A percentile compares a stretch with the other conserved stretches of the same genome.
Conservation (phyloP, 2,888 invertebrate species). For the Euclidia mi region DNA sequence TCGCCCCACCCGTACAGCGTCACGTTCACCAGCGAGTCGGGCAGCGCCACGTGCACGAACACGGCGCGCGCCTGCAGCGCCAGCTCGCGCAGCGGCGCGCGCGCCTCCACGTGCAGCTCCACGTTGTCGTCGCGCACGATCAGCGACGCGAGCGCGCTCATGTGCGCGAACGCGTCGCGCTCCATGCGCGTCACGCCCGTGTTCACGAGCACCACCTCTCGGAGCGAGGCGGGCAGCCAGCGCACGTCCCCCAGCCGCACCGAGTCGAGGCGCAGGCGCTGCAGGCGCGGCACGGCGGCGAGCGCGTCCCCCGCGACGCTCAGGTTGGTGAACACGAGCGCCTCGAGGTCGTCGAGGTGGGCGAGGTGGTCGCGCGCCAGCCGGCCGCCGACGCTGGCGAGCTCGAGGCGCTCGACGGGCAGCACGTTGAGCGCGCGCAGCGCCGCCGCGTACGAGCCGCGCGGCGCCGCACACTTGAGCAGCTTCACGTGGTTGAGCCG, state of each 20-base stretch:
- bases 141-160: conserved; percentile 18
- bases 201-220: conserved; percentile 22
- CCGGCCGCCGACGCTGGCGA: background rate
- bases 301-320: conserved; percentile 59
- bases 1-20: conserved; percentile 26
- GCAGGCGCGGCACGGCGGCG: conserved; percentile 14
- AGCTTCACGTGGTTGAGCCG: conserved; percentile 22
- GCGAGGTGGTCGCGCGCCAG: conserved; percentile 86
- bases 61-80: conserved; percentile 14
- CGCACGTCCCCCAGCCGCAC: conserved; percentile 11
- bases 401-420: background rate
- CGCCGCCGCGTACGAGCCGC: conserved; percentile 23
- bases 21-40: conserved; percentile 29
- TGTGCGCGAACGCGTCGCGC: conserved; percentile 19
- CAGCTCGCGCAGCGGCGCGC: conserved; percentile 18
- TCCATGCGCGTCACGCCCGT: conserved; percentile 7
- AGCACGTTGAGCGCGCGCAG: conserved; percentile 29
- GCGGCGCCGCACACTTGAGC: conserved; percentile 21
- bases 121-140: conserved; percentile 21
- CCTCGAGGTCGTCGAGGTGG: conserved; percentile 89
- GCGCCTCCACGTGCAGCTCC: conserved; percentile 18
- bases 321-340: conserved; percentile 74
- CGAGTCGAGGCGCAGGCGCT: conserved; percentile 10
- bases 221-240: conserved; percentile 18
- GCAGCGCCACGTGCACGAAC: conserved; percentile 31